Evolutionary conservation across 2,797 vertebrate genomes (phyloP).

Genomic region (Notoglanidium macrostoma): DNA sequence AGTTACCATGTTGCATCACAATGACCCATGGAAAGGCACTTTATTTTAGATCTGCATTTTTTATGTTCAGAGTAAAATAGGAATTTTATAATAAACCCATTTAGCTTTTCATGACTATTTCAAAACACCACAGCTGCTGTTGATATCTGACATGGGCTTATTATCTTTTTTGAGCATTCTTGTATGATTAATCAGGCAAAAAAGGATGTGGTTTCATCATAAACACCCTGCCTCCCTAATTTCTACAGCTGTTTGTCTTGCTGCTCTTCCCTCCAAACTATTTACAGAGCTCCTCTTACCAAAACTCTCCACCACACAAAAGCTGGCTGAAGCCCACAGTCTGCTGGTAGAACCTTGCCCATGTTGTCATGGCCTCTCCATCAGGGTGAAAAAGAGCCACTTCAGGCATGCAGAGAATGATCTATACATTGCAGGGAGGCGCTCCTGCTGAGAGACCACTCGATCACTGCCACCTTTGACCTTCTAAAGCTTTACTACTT

Average conservation of each 20-base stretch:
- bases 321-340: conserved; percentile 30
- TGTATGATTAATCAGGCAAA: conserved; percentile 50
- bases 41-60: background rate
- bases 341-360: conserved; percentile 39
- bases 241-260: conserved; percentile 35
- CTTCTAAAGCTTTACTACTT: conserved; percentile 63
- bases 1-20: background rate
- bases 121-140: conserved; percentile 19
- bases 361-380: conserved; percentile 55
- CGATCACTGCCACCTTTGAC: conserved; percentile 75
- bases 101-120: conserved; percentile 1
- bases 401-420: conserved; percentile 65
- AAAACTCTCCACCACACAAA: conserved; percentile 31
- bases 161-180: conserved; percentile 4
- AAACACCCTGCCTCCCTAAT: conserved; percentile 41
- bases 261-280: conserved; percentile 28
- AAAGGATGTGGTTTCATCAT: conserved; percentile 42
- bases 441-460: conserved; percentile 64
- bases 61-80: background rate
- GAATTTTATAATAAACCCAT: background rate
- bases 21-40: background rate
- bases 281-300: conserved; percentile 33
- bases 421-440: conserved; percentile 63
- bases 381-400: conserved; percentile 52
- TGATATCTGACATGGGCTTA: conserved; percentile 35